These are phyloP conservation scores for Uropsilus gracilis DNA, from an alignment of 2,113 vertebrate species.

Conservation along the genomic window DNA sequence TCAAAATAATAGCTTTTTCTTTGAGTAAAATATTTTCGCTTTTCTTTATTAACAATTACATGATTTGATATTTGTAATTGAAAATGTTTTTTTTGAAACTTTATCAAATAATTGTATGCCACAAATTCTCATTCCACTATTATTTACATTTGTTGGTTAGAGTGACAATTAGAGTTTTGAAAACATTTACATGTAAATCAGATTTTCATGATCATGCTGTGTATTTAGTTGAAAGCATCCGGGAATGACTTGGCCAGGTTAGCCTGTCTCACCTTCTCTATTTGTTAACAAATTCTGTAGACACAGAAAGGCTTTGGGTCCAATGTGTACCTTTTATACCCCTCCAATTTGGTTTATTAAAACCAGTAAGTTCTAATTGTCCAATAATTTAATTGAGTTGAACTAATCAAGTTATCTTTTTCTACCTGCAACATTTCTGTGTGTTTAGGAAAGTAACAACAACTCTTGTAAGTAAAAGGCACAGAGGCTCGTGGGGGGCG, in stretches of 20 bases:
- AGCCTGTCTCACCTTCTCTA: neutral
- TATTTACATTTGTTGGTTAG: neutral
- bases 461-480: neutral
- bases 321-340: neutral
- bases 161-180: neutral
- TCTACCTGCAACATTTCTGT: neutral
- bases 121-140: neutral
- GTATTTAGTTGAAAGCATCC: no score
- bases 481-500: neutral
- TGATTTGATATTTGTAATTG: neutral
- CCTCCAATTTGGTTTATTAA: neutral
- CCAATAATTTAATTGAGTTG: neutral
- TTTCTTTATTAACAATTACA: neutral
- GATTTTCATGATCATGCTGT: neutral
- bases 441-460: neutral
- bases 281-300: neutral
- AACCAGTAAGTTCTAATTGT: no score
- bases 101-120: neutral
- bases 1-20: neutral
- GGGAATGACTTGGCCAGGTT: neutral
- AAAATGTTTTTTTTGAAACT: neutral
- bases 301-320: neutral
- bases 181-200: neutral
- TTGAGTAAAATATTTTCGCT: neutral
- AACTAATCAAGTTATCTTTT: neutral